Evolutionary conservation across 2,888 invertebrate genomes (phyloP).

Genomic region (Limnephilus marmoratus): DNA sequence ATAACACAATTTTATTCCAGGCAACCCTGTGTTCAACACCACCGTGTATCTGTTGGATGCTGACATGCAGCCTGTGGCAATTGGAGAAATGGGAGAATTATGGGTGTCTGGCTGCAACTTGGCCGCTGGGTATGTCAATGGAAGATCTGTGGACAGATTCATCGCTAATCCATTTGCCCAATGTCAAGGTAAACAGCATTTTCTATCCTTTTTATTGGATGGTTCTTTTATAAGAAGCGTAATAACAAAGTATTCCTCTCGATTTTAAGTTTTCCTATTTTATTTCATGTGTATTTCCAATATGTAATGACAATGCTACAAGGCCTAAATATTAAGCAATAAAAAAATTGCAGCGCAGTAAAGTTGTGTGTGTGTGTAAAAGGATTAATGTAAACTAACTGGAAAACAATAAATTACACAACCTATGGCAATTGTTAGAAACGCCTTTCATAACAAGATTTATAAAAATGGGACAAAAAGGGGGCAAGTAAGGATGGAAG

Average conservation of each 20-base stretch:
- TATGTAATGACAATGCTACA: background rate
- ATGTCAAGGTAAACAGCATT: constrained; percentile 69
- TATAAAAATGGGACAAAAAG: too few species aligned
- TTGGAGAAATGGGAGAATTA: constrained; percentile 88
- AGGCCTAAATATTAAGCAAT: background rate
- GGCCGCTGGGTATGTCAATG: constrained; percentile 88
- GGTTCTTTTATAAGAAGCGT: background rate
- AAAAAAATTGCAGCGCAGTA: too few species aligned
- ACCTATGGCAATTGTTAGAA: too few species aligned
- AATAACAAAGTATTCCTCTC: background rate
- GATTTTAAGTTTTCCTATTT: background rate
- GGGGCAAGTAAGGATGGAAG: too few species aligned
- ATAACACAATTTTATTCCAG: constrained; percentile 71
- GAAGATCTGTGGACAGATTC: constrained; percentile 85
- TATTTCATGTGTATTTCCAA: background rate
- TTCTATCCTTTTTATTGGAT: background rate
- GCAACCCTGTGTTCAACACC: constrained; percentile 87
- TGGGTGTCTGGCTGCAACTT: constrained; percentile 89
- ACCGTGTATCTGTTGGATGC: constrained; percentile 88
- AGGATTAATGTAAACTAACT: too few species aligned
- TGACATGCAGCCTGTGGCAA: constrained; percentile 83
- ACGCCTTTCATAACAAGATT: too few species aligned
- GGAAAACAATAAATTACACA: too few species aligned
- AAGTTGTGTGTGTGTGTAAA: too few species aligned
- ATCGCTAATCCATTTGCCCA: constrained; percentile 84